phyloP scores from a whole-genome alignment of 2,113 vertebrate species.

The Glaucidium brasilianum region DNA sequence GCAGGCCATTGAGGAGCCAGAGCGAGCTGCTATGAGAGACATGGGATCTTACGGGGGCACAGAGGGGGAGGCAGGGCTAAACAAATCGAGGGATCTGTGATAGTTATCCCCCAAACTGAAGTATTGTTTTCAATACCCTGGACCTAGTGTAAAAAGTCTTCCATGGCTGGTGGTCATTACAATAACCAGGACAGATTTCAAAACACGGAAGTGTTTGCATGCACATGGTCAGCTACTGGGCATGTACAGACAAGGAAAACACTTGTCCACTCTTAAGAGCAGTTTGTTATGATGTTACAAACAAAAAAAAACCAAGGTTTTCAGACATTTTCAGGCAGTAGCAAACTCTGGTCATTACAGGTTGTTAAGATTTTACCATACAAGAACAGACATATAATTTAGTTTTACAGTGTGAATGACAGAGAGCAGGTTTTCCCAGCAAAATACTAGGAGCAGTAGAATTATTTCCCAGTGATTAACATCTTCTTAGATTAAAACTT shows the following conservation, averaged over 20 bases:
- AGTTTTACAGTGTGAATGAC: background rate
- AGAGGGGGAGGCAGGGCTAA: background rate
- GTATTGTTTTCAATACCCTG: background rate
- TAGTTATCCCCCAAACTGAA: background rate
- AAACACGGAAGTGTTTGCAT: background rate
- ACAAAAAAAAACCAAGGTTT: background rate
- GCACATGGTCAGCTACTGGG: background rate
- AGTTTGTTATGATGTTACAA: background rate
- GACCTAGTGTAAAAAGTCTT: background rate
- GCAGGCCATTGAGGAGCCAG: background rate
- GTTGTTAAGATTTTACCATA: background rate
- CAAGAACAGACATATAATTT: background rate
- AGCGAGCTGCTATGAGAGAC: rapidly evolving
- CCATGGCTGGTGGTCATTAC: background rate
- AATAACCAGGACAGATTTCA: background rate
- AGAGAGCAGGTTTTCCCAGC: background rate
- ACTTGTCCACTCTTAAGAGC: background rate
- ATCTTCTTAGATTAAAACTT: background rate
- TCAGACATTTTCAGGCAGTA: background rate
- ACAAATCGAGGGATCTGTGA: background rate
- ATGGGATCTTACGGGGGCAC: rapidly evolving
- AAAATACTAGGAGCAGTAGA: background rate
- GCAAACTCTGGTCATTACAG: background rate
- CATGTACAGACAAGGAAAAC: background rate
- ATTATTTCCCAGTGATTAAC: background rate